Evolutionary conservation across 2,888 invertebrate genomes (phyloP).

Genomic region (Abscondita cerata): DNA sequence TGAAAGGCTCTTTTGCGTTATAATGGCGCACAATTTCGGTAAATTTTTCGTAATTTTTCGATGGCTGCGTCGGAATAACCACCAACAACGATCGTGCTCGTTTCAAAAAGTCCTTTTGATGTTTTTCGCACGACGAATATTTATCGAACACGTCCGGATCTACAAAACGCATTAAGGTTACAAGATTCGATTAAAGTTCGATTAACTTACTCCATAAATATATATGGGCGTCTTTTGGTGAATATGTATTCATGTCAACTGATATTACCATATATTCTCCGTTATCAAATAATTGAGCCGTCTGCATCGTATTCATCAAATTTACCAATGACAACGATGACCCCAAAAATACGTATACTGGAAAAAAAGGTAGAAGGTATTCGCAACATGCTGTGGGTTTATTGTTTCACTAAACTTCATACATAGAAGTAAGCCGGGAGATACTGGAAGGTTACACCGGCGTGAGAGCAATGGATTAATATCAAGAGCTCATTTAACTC

Average conservation of each 20-base stretch:
- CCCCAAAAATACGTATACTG: constrained; percentile 95
- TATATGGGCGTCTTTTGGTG: constrained; percentile 74
- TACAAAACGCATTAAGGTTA: constrained; percentile 43
- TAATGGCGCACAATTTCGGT: constrained; percentile 80
- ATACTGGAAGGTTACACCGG: no score
- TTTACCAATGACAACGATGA: constrained; percentile 84
- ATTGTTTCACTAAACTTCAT: no score
- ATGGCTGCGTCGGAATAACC: constrained; percentile 86
- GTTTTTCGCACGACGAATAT: constrained; percentile 67
- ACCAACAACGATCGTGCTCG: constrained; percentile 85
- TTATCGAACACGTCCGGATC: constrained; percentile 65
- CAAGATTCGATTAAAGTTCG: not conserved
- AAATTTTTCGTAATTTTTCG: constrained; percentile 76
- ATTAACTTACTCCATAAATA: constrained; percentile 78
- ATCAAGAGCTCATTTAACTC: no score
- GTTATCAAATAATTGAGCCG: constrained; percentile 82
- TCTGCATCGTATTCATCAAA: constrained; percentile 92
- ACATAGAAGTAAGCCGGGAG: no score
- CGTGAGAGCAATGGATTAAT: no score
- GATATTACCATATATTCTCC: constrained; percentile 96
- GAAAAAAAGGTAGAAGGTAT: constrained; percentile 54
- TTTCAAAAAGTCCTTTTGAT: constrained; percentile 69
- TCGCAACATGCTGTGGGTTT: no score
- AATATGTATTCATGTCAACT: constrained; percentile 91
- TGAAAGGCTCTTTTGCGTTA: constrained; percentile 81